Percentiles rank a stretch among this genome's conserved stretches.
Evolutionary conservation across 1,140 invertebrate genomes (phyloP).

Genomic region (Drosophila trapezifrons): DNA sequence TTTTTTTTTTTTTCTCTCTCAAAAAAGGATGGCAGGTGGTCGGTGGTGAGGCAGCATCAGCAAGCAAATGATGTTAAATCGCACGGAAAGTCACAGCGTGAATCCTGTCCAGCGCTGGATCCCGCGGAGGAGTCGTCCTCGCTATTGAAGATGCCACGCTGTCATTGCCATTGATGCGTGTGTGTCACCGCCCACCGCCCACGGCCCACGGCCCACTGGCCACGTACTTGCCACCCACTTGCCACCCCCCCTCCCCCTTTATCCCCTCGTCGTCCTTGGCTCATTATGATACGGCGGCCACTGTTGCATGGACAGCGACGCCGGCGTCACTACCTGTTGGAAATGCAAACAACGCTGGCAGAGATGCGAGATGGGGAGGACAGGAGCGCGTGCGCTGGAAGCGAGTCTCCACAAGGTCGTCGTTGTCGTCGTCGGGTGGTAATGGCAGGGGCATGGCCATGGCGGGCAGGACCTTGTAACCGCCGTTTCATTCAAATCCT

Average conservation of each 20-base stretch:
- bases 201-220: too few species aligned
- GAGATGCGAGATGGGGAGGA: slow-evolving; percentile 1
- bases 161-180: slow-evolving; percentile 38
- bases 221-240: background rate
- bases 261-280: slow-evolving; percentile 49
- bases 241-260: background rate
- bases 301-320: slow-evolving; percentile 73
- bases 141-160: slow-evolving; percentile 16
- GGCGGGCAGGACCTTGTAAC: slow-evolving; percentile 28
- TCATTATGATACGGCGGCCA: slow-evolving; percentile 72
- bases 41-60: slow-evolving; percentile 13
- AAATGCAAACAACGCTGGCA: slow-evolving; percentile 70
- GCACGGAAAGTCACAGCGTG: slow-evolving; percentile 48
- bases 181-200: slow-evolving; percentile 7
- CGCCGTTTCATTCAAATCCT: slow-evolving; percentile 32
- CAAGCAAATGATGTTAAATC: slow-evolving; percentile 64
- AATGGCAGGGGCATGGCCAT: slow-evolving; percentile 4
- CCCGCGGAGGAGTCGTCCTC: slow-evolving; percentile 21
- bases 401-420: slow-evolving; percentile 60
- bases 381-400: slow-evolving; percentile 65
- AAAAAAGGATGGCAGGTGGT: too few species aligned
- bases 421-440: background rate
- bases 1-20: too few species aligned
- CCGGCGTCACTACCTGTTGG: slow-evolving; percentile 70
- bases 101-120: slow-evolving; percentile 43